Evolutionary conservation across 2,113 vertebrate genomes (phyloP).

Genomic region (Ceyx melanurus): DNA sequence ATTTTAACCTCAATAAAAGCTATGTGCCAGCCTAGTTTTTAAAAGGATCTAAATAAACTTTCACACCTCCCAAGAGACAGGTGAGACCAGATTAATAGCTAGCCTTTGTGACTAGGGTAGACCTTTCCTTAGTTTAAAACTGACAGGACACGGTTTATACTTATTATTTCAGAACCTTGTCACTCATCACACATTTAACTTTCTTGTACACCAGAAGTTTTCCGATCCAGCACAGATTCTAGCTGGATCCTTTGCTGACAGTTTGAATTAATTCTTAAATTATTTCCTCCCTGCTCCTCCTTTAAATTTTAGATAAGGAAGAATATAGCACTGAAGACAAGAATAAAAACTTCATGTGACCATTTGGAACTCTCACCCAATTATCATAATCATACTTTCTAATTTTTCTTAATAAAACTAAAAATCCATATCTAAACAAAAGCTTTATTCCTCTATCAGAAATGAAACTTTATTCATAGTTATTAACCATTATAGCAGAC

Average conservation of each 20-base stretch:
- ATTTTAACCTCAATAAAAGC: not conserved
- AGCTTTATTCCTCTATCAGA: slow-evolving; percentile 56
- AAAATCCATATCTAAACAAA: slow-evolving; percentile 70
- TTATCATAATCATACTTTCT: slow-evolving; percentile 55
- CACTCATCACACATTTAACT: not conserved
- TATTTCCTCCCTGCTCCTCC: not conserved
- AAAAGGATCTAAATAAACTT: not conserved
- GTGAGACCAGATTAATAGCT: not conserved
- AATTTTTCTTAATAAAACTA: slow-evolving; percentile 63
- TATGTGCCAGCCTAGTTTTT: not conserved
- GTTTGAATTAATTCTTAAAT: slow-evolving; percentile 31
- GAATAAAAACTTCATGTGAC: slow-evolving; percentile 28
- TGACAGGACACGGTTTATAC: not conserved
- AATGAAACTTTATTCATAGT: slow-evolving; percentile 63
- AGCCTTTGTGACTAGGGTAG: not conserved
- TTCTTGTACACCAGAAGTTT: not conserved
- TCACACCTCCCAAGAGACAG: not conserved
- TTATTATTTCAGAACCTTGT: not conserved
- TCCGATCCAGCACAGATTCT: not conserved
- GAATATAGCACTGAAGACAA: not conserved
- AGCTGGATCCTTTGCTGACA: not conserved
- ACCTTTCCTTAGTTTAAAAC: not conserved
- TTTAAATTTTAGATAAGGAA: not conserved
- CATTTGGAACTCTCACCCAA: slow-evolving; percentile 20
- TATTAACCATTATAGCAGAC: slow-evolving; percentile 71